A percentile compares a stretch with the other conserved stretches of the same genome.
These are phyloP conservation scores for Pangasius sanitwongsei DNA, from an alignment of 2,797 vertebrate species.

Conservation along the genomic window DNA sequence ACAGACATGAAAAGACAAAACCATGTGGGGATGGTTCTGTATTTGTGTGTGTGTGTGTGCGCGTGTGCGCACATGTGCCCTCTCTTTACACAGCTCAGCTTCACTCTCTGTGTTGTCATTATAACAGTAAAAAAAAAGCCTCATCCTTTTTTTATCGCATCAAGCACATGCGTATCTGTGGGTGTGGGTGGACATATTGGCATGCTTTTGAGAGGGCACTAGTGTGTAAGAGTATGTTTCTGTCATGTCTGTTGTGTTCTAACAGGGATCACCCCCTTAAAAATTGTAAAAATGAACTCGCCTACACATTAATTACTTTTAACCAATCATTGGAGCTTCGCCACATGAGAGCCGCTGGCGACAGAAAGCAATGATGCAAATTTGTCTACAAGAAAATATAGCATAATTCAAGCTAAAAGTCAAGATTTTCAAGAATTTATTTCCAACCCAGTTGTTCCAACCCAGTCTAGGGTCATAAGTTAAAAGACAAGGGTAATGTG, in stretches of 20 bases:
- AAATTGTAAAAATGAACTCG: neutral
- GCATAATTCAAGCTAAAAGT: neutral
- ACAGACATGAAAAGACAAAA: conserved; percentile 10
- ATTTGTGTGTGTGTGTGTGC: neutral
- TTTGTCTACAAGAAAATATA: neutral
- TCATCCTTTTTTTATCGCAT: neutral
- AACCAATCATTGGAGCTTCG: neutral
- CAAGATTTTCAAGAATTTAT: neutral
- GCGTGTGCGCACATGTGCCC: neutral
- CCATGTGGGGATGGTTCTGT: neutral
- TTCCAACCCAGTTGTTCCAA: neutral
- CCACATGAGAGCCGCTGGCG: neutral
- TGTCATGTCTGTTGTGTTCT: neutral
- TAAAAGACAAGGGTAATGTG: neutral
- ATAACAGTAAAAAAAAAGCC: neutral
- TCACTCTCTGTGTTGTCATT: neutral
- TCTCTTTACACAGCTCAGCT: neutral
- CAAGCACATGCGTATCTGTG: neutral
- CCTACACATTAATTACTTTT: neutral
- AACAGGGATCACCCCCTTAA: neutral
- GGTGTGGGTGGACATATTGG: neutral
- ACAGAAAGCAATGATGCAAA: neutral
- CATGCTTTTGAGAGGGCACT: neutral
- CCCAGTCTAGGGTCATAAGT: neutral
- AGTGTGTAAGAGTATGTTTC: neutral